Conservation (phyloP, 2,888 invertebrate genomes). For the Machimus atricapillus region DNA sequence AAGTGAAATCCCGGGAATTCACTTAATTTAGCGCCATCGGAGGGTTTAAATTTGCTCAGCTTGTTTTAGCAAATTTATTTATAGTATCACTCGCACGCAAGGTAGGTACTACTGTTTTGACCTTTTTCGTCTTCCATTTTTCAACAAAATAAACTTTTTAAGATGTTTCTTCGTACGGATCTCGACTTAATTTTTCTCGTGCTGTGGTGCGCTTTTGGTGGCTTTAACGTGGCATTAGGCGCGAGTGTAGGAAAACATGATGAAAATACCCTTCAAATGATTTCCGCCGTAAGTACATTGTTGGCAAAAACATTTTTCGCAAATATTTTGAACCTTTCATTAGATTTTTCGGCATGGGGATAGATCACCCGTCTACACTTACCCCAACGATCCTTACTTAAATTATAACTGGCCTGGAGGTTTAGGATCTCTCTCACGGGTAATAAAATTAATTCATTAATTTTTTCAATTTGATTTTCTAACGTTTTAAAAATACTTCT, state of each 20-base stretch:
- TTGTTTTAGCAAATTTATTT: not conserved
- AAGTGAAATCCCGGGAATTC: not conserved
- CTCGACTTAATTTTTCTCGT: not conserved
- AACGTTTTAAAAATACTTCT: not conserved
- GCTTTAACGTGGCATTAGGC: not conserved
- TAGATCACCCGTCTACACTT: not conserved
- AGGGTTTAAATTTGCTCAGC: not conserved
- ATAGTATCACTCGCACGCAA: not conserved
- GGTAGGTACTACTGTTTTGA: not conserved
- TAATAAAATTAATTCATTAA: not conserved
- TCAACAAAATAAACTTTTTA: not conserved
- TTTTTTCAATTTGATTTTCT: not conserved
- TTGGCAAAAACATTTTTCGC: not conserved
- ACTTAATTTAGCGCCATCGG: not conserved
- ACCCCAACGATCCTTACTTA: conserved; percentile 18
- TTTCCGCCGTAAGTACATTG: not conserved
- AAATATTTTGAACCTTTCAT: not conserved
- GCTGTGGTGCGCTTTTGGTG: not conserved
- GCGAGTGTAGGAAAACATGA: not conserved
- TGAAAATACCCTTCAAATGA: not conserved
- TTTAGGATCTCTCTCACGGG: not conserved
- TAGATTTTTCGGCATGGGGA: conserved; percentile 36
- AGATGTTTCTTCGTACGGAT: not conserved
- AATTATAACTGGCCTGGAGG: conserved; percentile 35
- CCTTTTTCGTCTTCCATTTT: not conserved